These are phyloP conservation scores for Holacanthus passer DNA, from an alignment of 2,113 vertebrate species.

Conservation along the genomic window DNA sequence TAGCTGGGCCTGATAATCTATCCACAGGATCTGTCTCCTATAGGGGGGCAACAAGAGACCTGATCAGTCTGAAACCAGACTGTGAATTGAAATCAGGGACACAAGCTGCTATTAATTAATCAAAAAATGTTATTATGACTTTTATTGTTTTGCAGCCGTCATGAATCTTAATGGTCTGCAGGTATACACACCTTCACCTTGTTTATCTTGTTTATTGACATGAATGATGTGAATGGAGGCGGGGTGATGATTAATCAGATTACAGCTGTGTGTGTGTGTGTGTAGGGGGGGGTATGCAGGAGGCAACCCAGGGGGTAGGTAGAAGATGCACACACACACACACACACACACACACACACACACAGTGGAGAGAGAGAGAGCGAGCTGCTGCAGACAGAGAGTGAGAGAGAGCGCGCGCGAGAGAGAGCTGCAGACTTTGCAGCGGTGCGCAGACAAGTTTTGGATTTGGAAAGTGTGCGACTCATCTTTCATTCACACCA, in stretches of 20 bases:
- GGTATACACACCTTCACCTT: conserved; percentile 14
- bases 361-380: too few relatives aligned
- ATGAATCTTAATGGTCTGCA: not conserved
- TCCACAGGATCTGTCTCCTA: conserved; percentile 66
- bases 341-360: too few relatives aligned
- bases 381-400: not conserved
- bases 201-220: conserved; percentile 40
- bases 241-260: conserved; percentile 75
- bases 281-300: conserved; percentile 39
- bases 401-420: conserved; percentile 9
- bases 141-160: not conserved
- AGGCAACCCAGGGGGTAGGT: conserved; percentile 67
- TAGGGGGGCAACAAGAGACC: conserved; percentile 28
- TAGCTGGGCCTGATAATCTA: conserved; percentile 64
- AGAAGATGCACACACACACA: too few relatives aligned
- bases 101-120: not conserved
- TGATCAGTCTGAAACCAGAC: not conserved
- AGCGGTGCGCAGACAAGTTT: conserved; percentile 15
- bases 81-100: not conserved
- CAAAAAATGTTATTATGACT: not conserved
- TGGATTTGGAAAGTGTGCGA: not conserved
- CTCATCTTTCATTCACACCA: not conserved
- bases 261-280: conserved; percentile 57
- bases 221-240: conserved; percentile 28
- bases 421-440: conserved; percentile 13